These are phyloP conservation scores for Plectrocnemia conspersa DNA, from an alignment of 1,140 invertebrate genomes.

Conservation along the genomic window DNA sequence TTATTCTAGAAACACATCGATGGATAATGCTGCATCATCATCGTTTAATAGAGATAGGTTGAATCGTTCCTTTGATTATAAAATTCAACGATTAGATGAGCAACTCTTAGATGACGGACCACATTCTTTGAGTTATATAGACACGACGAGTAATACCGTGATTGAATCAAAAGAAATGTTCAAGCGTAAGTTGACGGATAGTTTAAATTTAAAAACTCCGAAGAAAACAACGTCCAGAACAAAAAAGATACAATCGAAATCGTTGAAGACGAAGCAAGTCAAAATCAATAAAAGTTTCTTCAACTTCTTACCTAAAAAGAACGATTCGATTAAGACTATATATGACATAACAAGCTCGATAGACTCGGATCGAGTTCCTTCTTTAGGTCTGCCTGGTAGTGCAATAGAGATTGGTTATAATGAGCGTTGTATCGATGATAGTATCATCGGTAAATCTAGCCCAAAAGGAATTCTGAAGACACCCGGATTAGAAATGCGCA, in stretches of 20 bases:
- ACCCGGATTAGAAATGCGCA: slow-evolving; percentile 36
- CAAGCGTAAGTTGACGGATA: slow-evolving; percentile 49
- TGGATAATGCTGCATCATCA: background rate
- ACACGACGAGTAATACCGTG: slow-evolving; percentile 36
- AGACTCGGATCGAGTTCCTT: slow-evolving; percentile 45
- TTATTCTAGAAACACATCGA: slow-evolving; percentile 11
- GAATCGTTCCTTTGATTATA: slow-evolving; percentile 49
- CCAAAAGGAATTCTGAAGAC: slow-evolving; percentile 38
- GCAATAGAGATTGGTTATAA: slow-evolving; percentile 47
- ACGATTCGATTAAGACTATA: slow-evolving; percentile 37
- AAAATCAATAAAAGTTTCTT: slow-evolving; percentile 39
- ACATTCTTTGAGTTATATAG: slow-evolving; percentile 49
- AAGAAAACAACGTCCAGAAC: slow-evolving; percentile 40
- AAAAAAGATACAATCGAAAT: slow-evolving; percentile 41
- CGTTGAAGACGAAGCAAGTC: slow-evolving; percentile 39
- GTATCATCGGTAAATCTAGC: slow-evolving; percentile 31
- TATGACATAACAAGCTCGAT: slow-evolving; percentile 40
- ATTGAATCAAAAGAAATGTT: slow-evolving; percentile 43
- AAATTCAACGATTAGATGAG: slow-evolving; percentile 46
- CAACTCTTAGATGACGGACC: slow-evolving; percentile 49
- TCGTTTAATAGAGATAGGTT: slow-evolving; percentile 48
- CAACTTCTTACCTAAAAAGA: slow-evolving; percentile 44
- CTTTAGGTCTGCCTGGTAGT: slow-evolving; percentile 44
- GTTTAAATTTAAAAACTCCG: slow-evolving; percentile 47
- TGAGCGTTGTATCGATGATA: slow-evolving; percentile 39